Base-by-base conservation (phyloP, 2,113 vertebrate species). In the Lagopus muta region DNA sequence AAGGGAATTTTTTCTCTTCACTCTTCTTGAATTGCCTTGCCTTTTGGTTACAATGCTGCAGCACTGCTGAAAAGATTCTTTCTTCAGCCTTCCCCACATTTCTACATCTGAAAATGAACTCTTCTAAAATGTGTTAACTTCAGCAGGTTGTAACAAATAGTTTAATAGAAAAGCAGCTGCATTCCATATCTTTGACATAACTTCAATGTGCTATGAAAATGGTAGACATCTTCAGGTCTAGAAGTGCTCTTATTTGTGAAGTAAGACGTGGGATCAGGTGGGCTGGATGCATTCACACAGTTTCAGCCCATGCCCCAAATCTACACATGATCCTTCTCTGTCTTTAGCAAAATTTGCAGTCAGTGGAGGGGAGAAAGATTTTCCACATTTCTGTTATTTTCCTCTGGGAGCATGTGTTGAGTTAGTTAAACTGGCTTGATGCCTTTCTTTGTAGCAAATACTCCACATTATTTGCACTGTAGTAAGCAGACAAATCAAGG, bases 281-380 rank as follows among this genome's bases (percentile, higher is more conserved):
- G 42, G 11, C 7, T 48, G 40, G 38, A 67, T n/a, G 14, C 5
- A 3, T 10, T 58, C 13, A 14, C 25, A 22, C 21, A 60, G 30
- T n/a, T 52, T 6, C 42, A 57, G 5, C 4, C 7, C 11, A 13
- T 36, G 25, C 20, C 27, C 13, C 38, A 72, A 38, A 62, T 1
- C 2, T 60, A n/a, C 0, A 1, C 4, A 10, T 13, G 7, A 18
- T 27, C 27, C 61, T 42, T 17, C 8, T 10, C 20, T 58, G 3
- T 34, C 13, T 72, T 50, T n/a, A 86, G 47, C 52, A 72, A 88
- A 52, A 22, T 13, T 9, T 70, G 61, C 40, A 71, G 12, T 7
- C 54, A 32, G 42, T 48, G 34, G 50, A 69, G 1, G 30, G 4
- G 2, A 71, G 12, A 50, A 15, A 11, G 5, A 6, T 90, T 62